Percentiles rank a stretch among this genome's conserved stretches.
phyloP scores from a whole-genome alignment of 2,888 invertebrate genomes.

The Halictus quadricinctus region DNA sequence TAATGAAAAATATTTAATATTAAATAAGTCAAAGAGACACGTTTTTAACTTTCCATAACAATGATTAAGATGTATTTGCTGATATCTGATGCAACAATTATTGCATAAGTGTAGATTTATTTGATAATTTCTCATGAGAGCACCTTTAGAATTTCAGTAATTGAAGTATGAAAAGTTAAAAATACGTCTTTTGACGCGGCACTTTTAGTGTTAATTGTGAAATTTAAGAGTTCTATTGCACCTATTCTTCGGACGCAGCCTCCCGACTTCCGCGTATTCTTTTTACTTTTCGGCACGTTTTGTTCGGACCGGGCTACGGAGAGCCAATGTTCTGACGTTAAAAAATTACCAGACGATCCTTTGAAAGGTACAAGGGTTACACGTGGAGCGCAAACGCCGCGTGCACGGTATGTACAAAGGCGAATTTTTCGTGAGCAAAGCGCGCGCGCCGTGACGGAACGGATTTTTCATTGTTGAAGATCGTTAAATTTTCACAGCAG shows the following conservation, averaged over 20 bases:
- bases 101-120: background rate
- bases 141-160: background rate
- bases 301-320: background rate
- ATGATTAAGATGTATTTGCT: background rate
- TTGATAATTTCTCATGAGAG: background rate
- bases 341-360: constrained; percentile 14
- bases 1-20: too few species aligned
- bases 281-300: background rate
- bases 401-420: background rate
- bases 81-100: background rate
- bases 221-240: background rate
- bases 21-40: background rate
- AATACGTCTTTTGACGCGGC: background rate
- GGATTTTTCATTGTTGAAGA: constrained; percentile 20
- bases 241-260: background rate
- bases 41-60: background rate
- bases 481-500: constrained; percentile 39
- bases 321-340: constrained; percentile 1
- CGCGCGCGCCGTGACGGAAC: background rate
- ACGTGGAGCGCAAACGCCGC: background rate
- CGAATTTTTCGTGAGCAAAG: constrained; percentile 1
- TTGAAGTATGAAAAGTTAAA: background rate
- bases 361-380: background rate
- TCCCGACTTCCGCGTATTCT: background rate
- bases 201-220: background rate